Percentiles rank a stretch among this genome's conserved stretches.
Evolutionary conservation across 2,888 invertebrate species (phyloP).

Genomic region (Agrochola circellaris): DNA sequence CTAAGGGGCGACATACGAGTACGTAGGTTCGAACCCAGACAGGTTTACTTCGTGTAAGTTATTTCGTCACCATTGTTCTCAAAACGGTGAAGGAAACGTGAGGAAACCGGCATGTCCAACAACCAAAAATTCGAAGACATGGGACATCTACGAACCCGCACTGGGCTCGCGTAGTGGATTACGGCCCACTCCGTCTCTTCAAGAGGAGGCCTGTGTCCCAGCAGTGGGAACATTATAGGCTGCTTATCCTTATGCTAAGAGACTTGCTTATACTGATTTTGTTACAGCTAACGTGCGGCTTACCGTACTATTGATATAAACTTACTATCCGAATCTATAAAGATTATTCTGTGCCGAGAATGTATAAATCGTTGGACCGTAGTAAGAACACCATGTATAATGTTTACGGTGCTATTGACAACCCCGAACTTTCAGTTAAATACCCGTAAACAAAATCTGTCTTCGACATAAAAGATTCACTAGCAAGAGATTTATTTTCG

Average conservation of each 20-base stretch:
- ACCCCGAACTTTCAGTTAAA: background rate
- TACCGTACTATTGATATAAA: background rate
- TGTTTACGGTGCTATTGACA: no score
- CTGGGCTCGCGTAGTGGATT: background rate
- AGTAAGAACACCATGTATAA: background rate
- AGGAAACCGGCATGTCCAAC: background rate
- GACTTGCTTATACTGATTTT: background rate
- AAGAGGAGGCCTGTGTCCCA: background rate
- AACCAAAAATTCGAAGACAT: background rate
- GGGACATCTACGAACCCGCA: background rate
- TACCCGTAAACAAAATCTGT: background rate
- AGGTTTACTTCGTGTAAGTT: background rate
- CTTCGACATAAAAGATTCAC: conserved; percentile 34
- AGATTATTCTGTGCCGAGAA: no score
- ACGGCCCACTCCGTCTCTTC: background rate
- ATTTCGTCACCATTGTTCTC: background rate
- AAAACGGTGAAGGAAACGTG: background rate
- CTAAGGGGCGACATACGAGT: background rate
- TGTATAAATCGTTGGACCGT: background rate
- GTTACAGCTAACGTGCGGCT: background rate
- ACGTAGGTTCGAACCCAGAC: background rate
- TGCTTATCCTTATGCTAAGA: background rate
- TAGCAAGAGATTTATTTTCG: conserved; percentile 35
- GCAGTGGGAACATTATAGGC: background rate
- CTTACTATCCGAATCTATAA: no score